Evolutionary conservation across 2,113 vertebrate genomes (phyloP).

Genomic region (Pterophyllum scalare): DNA sequence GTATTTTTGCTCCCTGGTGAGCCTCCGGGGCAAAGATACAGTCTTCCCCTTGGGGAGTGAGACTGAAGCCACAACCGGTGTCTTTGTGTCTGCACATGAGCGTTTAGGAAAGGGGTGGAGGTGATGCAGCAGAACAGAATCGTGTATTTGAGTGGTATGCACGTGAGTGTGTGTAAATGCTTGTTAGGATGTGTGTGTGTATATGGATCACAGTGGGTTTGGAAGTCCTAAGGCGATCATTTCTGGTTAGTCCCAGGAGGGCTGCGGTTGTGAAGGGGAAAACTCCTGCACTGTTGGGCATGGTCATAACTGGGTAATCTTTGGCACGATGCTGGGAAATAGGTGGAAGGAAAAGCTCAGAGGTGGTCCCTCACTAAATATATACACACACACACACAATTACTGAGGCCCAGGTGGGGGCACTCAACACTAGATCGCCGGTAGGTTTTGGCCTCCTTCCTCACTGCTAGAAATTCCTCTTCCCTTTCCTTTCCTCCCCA

Average conservation of each 20-base stretch:
- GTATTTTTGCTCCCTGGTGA: constrained; percentile 52
- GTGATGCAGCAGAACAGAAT: constrained; percentile 41
- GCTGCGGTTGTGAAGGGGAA: constrained; percentile 61
- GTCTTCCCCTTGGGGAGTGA: constrained; percentile 34
- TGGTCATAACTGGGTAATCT: constrained; percentile 73
- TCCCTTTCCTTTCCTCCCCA: constrained; percentile 15
- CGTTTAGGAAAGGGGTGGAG: constrained; percentile 24
- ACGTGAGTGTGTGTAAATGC: constrained; percentile 30
- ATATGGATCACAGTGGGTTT: constrained; percentile 45
- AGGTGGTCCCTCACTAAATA: constrained; percentile 76
- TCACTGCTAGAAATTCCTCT: constrained; percentile 72
- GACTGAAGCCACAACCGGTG: constrained; percentile 55
- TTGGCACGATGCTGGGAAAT: constrained; percentile 75
- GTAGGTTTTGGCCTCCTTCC: constrained; percentile 65
- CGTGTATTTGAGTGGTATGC: constrained; percentile 36
- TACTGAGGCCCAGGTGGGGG: constrained; percentile 68
- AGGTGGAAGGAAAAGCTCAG: constrained; percentile 74
- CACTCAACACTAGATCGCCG: constrained; percentile 60
- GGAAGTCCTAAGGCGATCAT: constrained; percentile 60
- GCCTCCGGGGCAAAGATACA: constrained; percentile 56
- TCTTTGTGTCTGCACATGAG: constrained; percentile 46
- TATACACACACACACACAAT: constrained; percentile 20
- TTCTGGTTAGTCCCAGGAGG: constrained; percentile 60
- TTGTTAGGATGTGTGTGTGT: constrained; percentile 35
- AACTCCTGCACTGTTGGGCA: constrained; percentile 63